Evolutionary conservation across 2,113 vertebrate species (phyloP).

Genomic region (Amblyornis subalaris): DNA sequence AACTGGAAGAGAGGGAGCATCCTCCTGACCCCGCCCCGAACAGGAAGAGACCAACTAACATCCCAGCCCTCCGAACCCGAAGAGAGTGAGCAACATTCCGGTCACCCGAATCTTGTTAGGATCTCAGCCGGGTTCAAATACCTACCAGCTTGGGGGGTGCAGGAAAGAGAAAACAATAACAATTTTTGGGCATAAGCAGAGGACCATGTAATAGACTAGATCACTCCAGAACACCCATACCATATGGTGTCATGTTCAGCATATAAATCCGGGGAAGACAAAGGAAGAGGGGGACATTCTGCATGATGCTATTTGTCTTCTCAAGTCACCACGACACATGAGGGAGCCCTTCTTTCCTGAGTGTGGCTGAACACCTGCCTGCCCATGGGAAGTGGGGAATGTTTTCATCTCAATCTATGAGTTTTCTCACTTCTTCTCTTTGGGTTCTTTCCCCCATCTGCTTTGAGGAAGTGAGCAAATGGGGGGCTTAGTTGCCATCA

Average conservation of each 20-base stretch:
- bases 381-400: neutral
- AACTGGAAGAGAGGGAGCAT: too few relatives aligned
- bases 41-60: too few relatives aligned
- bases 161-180: too few relatives aligned
- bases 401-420: neutral
- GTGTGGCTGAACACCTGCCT: neutral
- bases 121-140: too few relatives aligned
- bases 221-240: too few relatives aligned
- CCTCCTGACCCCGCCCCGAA: too few relatives aligned
- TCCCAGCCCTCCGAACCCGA: too few relatives aligned
- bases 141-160: too few relatives aligned
- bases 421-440: neutral
- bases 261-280: neutral
- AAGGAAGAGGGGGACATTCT: rapidly evolving
- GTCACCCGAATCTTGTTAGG: too few relatives aligned
- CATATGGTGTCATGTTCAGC: rapidly evolving
- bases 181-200: too few relatives aligned
- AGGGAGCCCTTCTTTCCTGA: neutral
- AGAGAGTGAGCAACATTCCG: too few relatives aligned
- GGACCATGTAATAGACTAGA: too few relatives aligned
- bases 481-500: neutral
- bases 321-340: rapidly evolving
- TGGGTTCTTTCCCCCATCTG: neutral
- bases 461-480: rapidly evolving
- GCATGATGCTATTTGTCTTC: rapidly evolving